Evolutionary conservation across 2,113 vertebrate genomes (phyloP), one percentile per base, ranked within the genome.

Genomic region (Thunnus maccoyii): DNA sequence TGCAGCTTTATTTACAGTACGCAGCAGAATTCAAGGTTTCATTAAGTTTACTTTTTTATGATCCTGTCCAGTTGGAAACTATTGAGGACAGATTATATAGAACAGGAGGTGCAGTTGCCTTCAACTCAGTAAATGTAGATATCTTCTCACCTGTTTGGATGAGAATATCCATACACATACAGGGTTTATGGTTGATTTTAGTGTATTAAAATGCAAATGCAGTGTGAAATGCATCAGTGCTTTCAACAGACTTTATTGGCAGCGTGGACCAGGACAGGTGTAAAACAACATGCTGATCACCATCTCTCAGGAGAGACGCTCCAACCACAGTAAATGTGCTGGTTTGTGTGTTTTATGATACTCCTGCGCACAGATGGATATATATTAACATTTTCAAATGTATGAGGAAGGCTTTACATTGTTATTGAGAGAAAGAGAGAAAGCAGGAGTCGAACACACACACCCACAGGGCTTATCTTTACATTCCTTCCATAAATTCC

Each of bases 401-500:
- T 16, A 54, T 4, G 22, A 20, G 18, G 47, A 54, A 32, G 14
- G 15, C 18, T 58, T 57, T 25, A 44, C 36, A 32, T 9, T 64
- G 32, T 18, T 20, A 11, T 11, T 12, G 15, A 47, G 46, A 48
- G 62, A 44, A 15, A n/a, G 16, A 50, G 7, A 65, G 44, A 66
- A 20, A 36, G 17, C 9, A 9, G 13, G 3, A 61, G 32, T 5
- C 1, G 0, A 25, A n/a, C 13, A 46, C 60, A 67, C 25, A 52
- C 44, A 16, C 14, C 10, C 64, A 64, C 25, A 9, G 51, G 70
- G 22, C 52, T 72, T 60, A 61, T 46, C 41, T 76, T 69, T 36
- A 27, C 27, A 16, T 77, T 73, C 54, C 55, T 60, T 77, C 83
- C 16, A 2, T 72, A 36, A 71, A 72, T 84, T 63, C 46, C 61